These are phyloP conservation scores for Amazona guildingii DNA, from an alignment of 2,113 vertebrate species.

Conservation along the genomic window DNA sequence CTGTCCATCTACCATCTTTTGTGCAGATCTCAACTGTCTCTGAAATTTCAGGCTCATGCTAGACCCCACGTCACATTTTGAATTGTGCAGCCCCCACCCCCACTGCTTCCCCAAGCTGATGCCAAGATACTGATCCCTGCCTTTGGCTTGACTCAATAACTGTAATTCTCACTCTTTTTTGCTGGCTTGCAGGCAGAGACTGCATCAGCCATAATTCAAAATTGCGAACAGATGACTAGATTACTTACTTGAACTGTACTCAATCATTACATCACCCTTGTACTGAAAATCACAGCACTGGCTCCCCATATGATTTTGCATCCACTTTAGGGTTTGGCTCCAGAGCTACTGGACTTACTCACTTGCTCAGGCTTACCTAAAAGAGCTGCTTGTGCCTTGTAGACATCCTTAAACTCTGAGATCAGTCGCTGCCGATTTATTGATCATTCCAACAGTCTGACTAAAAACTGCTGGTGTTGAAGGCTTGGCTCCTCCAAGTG, in stretches of 20 bases:
- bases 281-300: conserved; percentile 54
- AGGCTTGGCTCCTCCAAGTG: conserved; percentile 21
- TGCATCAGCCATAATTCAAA: conserved; percentile 64
- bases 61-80: neutral
- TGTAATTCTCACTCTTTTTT: conserved; percentile 35
- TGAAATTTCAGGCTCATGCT: neutral
- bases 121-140: conserved; percentile 10
- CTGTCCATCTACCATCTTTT: neutral
- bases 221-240: conserved; percentile 69
- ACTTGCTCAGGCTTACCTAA: conserved; percentile 61
- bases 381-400: conserved; percentile 33
- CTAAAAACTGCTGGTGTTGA: conserved; percentile 34
- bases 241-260: conserved; percentile 62
- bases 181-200: conserved; percentile 37
- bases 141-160: conserved; percentile 19
- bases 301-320: conserved; percentile 49
- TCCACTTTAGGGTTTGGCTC: conserved; percentile 74
- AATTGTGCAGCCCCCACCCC: neutral
- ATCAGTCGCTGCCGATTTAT: conserved; percentile 40
- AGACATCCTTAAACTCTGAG: conserved; percentile 61
- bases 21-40: neutral
- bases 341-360: conserved; percentile 64
- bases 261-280: conserved; percentile 70
- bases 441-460: conserved; percentile 39
- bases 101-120: neutral